Evolutionary conservation across 2,113 vertebrate species (phyloP).

Genomic region (Dromas ardeola): DNA sequence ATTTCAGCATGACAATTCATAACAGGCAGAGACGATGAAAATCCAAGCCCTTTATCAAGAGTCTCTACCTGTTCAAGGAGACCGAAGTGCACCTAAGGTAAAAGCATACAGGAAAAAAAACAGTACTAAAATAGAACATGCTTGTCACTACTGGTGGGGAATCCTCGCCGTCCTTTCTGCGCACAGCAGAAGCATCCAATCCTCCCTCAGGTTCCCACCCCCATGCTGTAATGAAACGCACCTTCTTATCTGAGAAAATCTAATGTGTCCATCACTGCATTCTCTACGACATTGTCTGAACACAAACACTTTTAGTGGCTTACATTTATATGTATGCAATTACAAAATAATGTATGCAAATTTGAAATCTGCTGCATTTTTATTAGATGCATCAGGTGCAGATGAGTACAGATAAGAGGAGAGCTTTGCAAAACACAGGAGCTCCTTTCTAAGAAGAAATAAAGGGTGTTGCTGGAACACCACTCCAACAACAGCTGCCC

Average conservation of each 20-base stretch:
- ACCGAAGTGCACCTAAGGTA: neutral
- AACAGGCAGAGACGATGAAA: neutral
- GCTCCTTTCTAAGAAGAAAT: neutral
- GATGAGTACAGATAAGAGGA: neutral
- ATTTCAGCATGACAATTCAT: neutral
- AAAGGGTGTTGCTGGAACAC: conserved; percentile 20
- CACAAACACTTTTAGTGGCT: neutral
- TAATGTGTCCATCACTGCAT: neutral
- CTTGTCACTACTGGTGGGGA: neutral
- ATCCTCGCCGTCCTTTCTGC: neutral
- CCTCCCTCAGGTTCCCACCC: neutral
- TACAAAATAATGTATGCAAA: conserved; percentile 6
- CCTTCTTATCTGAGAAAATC: neutral
- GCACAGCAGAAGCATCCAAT: neutral
- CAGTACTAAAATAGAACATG: neutral
- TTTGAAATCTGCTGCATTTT: conserved; percentile 13
- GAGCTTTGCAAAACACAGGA: conserved; percentile 5
- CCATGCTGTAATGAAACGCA: neutral
- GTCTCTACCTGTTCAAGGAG: neutral
- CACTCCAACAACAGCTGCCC: conserved; percentile 50
- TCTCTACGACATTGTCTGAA: fast-evolving
- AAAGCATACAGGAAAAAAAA: neutral
- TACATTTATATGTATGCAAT: neutral
- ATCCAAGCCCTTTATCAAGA: neutral
- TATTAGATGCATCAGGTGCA: conserved; percentile 28